Percentiles rank a stretch among this genome's conserved stretches.
Conservation (phyloP, 2,888 invertebrate genomes). For the Lasioglossum malachurum region DNA sequence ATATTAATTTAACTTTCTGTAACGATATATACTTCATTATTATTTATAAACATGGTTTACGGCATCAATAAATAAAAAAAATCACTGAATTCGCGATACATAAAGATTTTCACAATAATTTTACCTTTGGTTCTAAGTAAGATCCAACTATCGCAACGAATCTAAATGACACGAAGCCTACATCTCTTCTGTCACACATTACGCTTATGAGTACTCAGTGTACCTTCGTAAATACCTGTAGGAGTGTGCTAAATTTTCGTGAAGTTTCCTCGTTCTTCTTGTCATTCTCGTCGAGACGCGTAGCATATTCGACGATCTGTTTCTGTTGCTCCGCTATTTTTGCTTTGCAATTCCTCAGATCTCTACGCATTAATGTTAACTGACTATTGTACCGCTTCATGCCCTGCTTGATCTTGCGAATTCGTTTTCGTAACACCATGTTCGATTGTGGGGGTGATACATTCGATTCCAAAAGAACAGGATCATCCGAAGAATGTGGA, state of each 20-base stretch:
- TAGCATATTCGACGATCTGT: conserved; percentile 93
- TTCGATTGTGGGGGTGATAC: conserved; percentile 92
- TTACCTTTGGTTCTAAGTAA: conserved; percentile 22
- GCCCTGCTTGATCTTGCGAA: conserved; percentile 94
- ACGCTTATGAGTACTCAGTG: conserved; percentile 57
- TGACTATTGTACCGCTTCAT: conserved; percentile 96
- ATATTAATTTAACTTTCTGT: too few species aligned
- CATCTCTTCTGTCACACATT: conserved; percentile 13
- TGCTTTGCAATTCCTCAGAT: conserved; percentile 92
- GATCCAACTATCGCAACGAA: background rate
- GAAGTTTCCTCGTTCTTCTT: conserved; percentile 96
- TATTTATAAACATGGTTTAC: too few species aligned
- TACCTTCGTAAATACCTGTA: conserved; percentile 88
- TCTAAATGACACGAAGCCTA: background rate
- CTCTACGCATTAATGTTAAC: conserved; percentile 91
- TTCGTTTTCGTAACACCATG: conserved; percentile 94
- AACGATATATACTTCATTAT: too few species aligned
- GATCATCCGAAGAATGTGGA: conserved; percentile 85
- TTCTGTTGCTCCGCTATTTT: conserved; percentile 95
- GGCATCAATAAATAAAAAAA: background rate
- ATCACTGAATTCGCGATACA: background rate
- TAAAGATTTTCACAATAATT: background rate
- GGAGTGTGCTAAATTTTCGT: conserved; percentile 94
- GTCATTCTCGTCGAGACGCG: conserved; percentile 94
- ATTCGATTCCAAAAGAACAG: conserved; percentile 82